Conservation (phyloP, 2,888 invertebrate genomes). For the Nowickia ferox region DNA sequence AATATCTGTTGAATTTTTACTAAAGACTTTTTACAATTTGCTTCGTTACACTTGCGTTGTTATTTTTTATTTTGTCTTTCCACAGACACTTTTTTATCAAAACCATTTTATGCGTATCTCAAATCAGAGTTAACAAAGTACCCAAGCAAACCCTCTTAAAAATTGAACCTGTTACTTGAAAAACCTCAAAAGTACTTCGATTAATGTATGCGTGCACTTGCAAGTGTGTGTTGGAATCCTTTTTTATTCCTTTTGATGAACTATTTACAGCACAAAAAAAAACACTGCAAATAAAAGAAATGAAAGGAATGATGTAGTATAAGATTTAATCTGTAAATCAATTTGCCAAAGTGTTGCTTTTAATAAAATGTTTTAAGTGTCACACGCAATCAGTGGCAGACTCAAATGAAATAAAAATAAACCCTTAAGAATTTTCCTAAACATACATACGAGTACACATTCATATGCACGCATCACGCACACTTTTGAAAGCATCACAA, state of each 20-base stretch:
- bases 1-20: not conserved
- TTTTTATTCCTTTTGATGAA: slow-evolving; percentile 18
- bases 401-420: slow-evolving; percentile 40
- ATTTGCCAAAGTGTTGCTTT: slow-evolving; percentile 79
- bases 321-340: slow-evolving; percentile 79
- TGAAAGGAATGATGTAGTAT: slow-evolving; percentile 28
- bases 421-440: not conserved
- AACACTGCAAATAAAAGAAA: not conserved
- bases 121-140: not conserved
- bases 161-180: not conserved
- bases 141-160: not conserved
- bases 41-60: not conserved
- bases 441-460: not conserved
- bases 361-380: slow-evolving; percentile 74
- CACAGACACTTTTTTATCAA: slow-evolving; percentile 20
- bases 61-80: not conserved
- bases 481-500: too few species aligned
- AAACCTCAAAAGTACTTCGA: slow-evolving; percentile 46
- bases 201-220: slow-evolving; percentile 18
- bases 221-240: not conserved
- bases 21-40: not conserved
- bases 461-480: not conserved
- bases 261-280: slow-evolving; percentile 6
- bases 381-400: slow-evolving; percentile 52
- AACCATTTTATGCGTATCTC: not conserved